Evolutionary conservation across 2,113 vertebrate genomes (phyloP), one percentile per base, ranked within the genome.

Genomic region (Tragelaphus imberbis): DNA sequence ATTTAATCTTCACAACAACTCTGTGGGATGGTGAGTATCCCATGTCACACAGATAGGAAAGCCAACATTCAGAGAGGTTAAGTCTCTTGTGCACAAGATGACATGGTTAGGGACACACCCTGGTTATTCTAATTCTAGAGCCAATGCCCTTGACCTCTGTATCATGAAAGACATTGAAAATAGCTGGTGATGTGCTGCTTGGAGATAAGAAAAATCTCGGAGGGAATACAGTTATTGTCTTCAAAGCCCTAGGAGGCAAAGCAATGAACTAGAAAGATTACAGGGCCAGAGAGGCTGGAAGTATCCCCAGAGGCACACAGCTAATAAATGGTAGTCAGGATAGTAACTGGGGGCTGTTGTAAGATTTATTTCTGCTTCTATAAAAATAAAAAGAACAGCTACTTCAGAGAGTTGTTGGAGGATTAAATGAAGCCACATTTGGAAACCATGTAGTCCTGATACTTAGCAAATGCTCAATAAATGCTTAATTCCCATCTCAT

Each of bases 361-460:
- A 33, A 88, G 30, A 91, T 87, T 92, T 95, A 82, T 65, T 89
- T 82, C 85, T 92, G 58, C 27, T 27, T 56, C 30, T 14, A 68
- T 79, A 92, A 93, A 84, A 61, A 27, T 27, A 59, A 71, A 93
- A 95, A 93, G n/a, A 88, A 55, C 44, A 81, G 77, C 15, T 6
- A 15, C 30, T 88, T 93, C 61, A 61, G 14, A 58, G 85, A 77
- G 44, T 63, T 94, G 58, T 36, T 16, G 6, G 40, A 95, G 51
- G 55, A 88, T 92, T 91, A 89, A 90, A n/a, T 90, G 49, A 91
- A 84, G 68, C 65, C 63, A 81, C 65, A 77, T 88, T 97, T 95
- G 91, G 89, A 95, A 93, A 44, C 91, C 36, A 91, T 71, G 6
- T 58, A 86, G 87, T 33, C 68, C 86, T 94, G 85, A 87, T 33